Percentiles rank a stretch among this genome's conserved stretches.
Conservation (phyloP, 35 echinoderm and acorn worm genomes). For the Stichopus chloronotus region DNA sequence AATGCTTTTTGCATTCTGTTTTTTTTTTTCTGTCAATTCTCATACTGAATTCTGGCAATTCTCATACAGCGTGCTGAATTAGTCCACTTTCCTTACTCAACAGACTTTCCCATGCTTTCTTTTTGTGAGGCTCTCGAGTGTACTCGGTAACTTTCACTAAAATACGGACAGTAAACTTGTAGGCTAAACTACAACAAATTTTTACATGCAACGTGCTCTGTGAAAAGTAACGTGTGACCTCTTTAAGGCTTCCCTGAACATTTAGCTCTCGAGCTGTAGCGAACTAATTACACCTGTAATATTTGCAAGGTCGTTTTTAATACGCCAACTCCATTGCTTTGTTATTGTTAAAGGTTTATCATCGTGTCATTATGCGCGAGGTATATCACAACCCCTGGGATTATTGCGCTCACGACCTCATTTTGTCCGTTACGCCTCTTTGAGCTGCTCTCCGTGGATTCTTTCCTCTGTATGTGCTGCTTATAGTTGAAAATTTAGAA, state of each 20-base stretch:
- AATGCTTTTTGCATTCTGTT: too few relatives aligned
- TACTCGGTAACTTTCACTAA: too few relatives aligned
- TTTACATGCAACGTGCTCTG: too few relatives aligned
- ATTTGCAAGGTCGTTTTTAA: slow-evolving; percentile 44
- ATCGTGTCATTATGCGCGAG: slow-evolving; percentile 34
- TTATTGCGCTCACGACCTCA: slow-evolving; percentile 23
- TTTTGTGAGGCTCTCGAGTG: too few relatives aligned
- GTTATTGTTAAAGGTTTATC: slow-evolving; percentile 47
- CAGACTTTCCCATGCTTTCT: too few relatives aligned
- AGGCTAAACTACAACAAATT: too few relatives aligned
- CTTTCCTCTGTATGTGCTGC: neutral
- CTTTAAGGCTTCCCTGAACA: slow-evolving; percentile 42
- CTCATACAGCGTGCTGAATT: too few relatives aligned
- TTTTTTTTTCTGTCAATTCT: too few relatives aligned
- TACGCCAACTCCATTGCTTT: slow-evolving; percentile 20
- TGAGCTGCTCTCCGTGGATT: neutral
- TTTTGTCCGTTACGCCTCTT: slow-evolving; percentile 42
- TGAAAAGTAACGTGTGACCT: neutral
- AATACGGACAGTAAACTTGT: too few relatives aligned
- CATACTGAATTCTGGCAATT: too few relatives aligned
- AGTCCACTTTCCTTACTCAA: too few relatives aligned
- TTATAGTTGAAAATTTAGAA: slow-evolving; percentile 14
- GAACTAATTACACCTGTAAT: slow-evolving; percentile 52
- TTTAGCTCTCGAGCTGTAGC: slow-evolving; percentile 6
- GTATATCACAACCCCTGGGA: slow-evolving; percentile 28